Conservation (phyloP, 2,113 vertebrate genomes). For the Rhineura floridana region DNA sequence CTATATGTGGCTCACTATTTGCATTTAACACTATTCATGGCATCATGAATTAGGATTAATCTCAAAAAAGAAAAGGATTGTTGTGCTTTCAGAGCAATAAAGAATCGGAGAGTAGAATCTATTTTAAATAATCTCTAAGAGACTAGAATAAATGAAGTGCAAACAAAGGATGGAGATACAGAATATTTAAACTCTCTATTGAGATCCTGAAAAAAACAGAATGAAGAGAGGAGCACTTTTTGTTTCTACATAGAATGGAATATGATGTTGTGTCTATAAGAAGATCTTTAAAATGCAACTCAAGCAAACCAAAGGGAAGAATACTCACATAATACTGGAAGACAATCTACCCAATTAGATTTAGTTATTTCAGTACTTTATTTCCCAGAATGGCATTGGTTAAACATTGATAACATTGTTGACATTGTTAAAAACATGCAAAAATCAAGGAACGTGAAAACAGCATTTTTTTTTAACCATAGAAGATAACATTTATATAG, state of each 20-base stretch:
- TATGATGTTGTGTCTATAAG: constrained; percentile 57
- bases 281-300: constrained; percentile 19
- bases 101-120: constrained; percentile 10
- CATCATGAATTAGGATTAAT: background rate
- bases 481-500: constrained; percentile 12
- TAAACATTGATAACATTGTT: background rate
- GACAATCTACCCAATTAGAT: constrained; percentile 45
- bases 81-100: constrained; percentile 29
- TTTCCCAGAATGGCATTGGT: background rate
- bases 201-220: constrained; percentile 43
- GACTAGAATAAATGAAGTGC: constrained; percentile 29
- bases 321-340: constrained; percentile 42
- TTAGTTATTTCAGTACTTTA: constrained; percentile 25
- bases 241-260: constrained; percentile 72
- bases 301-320: background rate
- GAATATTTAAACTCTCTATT: constrained; percentile 41
- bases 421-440: background rate
- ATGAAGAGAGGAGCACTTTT: constrained; percentile 76
- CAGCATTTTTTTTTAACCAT: background rate
- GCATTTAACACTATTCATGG: background rate
- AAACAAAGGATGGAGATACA: constrained; percentile 27
- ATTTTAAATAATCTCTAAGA: constrained; percentile 27
- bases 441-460: background rate
- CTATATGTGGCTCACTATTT: rapidly evolving
- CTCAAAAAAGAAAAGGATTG: background rate